Percentiles rank a stretch among this genome's conserved stretches.
Conservation (phyloP, 2,797 vertebrate species). For the Nyctalus aviator region DNA sequence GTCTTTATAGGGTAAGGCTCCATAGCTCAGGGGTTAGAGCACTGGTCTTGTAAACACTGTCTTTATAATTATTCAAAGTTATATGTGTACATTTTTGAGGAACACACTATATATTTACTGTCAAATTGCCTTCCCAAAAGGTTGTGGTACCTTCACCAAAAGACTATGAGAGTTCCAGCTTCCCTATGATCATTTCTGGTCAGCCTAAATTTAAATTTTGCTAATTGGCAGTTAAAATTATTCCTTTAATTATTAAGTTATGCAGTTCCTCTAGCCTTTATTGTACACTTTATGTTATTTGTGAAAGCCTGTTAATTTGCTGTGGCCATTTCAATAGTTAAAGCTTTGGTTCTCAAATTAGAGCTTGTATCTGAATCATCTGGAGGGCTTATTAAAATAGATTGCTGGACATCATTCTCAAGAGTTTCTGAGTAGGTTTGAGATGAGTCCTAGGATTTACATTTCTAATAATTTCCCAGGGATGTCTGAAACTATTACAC, state of each 20-base stretch:
- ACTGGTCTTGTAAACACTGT: too few species aligned
- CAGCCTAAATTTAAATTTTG: neutral
- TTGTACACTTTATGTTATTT: neutral
- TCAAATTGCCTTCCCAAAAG: neutral
- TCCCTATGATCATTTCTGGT: neutral
- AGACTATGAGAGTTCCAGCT: neutral
- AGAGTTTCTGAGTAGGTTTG: slow-evolving; percentile 18
- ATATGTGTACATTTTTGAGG: too few species aligned
- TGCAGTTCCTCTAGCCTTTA: neutral
- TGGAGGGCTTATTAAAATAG: neutral
- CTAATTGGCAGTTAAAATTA: neutral
- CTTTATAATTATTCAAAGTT: too few species aligned
- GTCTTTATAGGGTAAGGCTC: too few species aligned
- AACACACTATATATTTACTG: neutral
- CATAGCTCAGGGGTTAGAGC: too few species aligned
- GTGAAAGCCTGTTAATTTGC: slow-evolving; percentile 15
- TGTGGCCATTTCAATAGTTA: slow-evolving; percentile 3
- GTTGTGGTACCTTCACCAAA: neutral
- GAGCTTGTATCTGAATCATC: neutral
- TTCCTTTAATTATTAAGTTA: neutral
- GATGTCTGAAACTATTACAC: neutral
- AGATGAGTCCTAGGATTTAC: neutral
- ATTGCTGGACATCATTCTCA: neutral
- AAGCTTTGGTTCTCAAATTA: slow-evolving; percentile 2
- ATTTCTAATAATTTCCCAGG: slow-evolving; percentile 37